phyloP scores from a whole-genome alignment of 1,140 invertebrate genomes.

The Drosophila mayri region DNA sequence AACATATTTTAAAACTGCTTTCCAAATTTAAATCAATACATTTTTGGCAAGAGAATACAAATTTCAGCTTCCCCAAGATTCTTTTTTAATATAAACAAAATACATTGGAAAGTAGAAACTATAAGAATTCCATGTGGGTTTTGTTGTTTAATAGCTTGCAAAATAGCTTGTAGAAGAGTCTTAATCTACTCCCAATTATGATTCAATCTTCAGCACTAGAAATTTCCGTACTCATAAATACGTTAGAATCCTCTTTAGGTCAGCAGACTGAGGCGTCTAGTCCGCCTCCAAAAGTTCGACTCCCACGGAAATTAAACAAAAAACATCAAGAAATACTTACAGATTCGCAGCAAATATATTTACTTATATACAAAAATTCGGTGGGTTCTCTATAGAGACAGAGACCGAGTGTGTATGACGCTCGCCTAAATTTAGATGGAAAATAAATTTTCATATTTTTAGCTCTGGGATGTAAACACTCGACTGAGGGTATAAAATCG shows the following conservation, averaged over 20 bases:
- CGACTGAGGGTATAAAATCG: conserved; percentile 66
- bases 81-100: conserved; percentile 26
- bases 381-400: conserved; percentile 29
- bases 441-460: conserved; percentile 82
- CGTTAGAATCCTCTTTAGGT: conserved; percentile 55
- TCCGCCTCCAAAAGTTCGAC: conserved; percentile 24
- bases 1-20: not conserved
- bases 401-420: conserved; percentile 57
- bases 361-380: conserved; percentile 24
- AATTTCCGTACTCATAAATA: not conserved
- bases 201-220: not conserved
- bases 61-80: not conserved
- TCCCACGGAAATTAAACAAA: conserved; percentile 43
- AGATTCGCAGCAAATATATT: conserved; percentile 31
- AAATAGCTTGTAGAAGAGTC: not conserved
- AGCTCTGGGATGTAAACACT: conserved; percentile 71
- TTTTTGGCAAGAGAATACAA: not conserved
- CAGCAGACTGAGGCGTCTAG: conserved; percentile 21
- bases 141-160: not conserved
- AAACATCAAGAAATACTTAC: not conserved
- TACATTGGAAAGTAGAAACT: not conserved
- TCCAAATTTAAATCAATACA: not conserved
- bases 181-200: not conserved
- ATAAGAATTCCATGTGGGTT: conserved; percentile 8
- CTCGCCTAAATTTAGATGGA: conserved; percentile 68